Evolutionary conservation across 1,140 invertebrate genomes (phyloP), one percentile per base, ranked within the genome.

Genomic region (Anoplophora glabripennis): DNA sequence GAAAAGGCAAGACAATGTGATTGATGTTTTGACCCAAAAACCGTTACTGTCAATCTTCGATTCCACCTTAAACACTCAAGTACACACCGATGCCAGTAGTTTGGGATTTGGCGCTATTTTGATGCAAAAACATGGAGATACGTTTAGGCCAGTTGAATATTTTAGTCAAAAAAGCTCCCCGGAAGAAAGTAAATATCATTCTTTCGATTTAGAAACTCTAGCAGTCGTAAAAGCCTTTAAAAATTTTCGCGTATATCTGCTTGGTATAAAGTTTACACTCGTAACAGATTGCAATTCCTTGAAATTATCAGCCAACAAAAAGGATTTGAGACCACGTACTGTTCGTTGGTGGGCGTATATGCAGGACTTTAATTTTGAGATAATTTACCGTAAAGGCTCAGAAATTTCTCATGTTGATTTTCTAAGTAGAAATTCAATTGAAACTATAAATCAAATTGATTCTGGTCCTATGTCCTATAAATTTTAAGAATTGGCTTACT

Each of bases 31-130:
- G 40, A 53, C 15, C 1, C 10, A 36, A 11, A 11, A 41, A 52
- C 75, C 74, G 8, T 63, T 77, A 7, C 52, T 77, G 10, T 53
- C 44, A 11, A 75, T 78, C 35, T 77, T 68, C 48, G 61, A 75
- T 55, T 69, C 51, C 4, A 37, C 18, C 11, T 41, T 63, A 10
- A 8, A 34, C 4, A 61, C 67, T 0, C 71, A 77, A 49, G 42
- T 76, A 15, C 73, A 77, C 49, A 76, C 72, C 5, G 75, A 75
- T 51, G 72, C 76, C n/a, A 67, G 67, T 56, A 15, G 37, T 34
- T 14, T 70, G 17, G 72, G 73, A 8, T 55, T 69, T 61, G 68
- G 64, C 36, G 72, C 65, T 38, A 65, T 75, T 44, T 48, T 76
- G 48, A 12, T 76, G 51, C 71, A 77, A 67, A n/a, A 59, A 66